phyloP scores from a whole-genome alignment of 2,888 invertebrate species.

The Eristalis arbustorum region DNA sequence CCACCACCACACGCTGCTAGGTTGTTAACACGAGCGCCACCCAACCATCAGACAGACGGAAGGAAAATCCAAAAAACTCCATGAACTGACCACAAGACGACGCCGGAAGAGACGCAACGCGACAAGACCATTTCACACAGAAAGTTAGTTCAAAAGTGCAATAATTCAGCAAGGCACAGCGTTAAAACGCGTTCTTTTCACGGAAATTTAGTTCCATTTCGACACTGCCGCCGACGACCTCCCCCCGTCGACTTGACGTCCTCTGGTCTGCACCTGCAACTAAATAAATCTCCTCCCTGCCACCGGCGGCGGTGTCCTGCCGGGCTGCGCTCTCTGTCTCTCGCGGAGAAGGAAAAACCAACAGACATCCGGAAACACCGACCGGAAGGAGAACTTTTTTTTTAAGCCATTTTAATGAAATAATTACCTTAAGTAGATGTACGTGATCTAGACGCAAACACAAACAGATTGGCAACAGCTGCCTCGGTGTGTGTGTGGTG shows the following conservation, averaged over 20 bases:
- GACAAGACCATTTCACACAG: no score
- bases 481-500: neutral
- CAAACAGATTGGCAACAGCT: constrained; percentile 1
- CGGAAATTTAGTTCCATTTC: constrained; percentile 64
- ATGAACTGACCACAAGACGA: constrained; percentile 28
- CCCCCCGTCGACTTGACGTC: constrained; percentile 17
- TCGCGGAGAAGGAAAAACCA: constrained; percentile 17
- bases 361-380: constrained; percentile 53
- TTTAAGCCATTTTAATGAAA: constrained; percentile 70
- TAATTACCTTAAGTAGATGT: constrained; percentile 70
- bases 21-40: no score
- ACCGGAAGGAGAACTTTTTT: constrained; percentile 46
- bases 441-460: constrained; percentile 60
- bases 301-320: constrained; percentile 32
- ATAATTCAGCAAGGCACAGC: constrained; percentile 48
- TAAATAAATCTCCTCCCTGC: constrained; percentile 58
- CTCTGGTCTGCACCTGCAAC: constrained; percentile 63
- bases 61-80: neutral
- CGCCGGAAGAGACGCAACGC: neutral
- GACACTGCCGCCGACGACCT: neutral
- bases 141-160: constrained; percentile 21
- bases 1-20: no score
- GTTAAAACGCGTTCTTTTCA: constrained; percentile 67
- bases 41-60: no score
- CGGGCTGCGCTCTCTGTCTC: neutral